Evolutionary conservation across 2,888 invertebrate species (phyloP).

Genomic region (Epinotia bilunana): DNA sequence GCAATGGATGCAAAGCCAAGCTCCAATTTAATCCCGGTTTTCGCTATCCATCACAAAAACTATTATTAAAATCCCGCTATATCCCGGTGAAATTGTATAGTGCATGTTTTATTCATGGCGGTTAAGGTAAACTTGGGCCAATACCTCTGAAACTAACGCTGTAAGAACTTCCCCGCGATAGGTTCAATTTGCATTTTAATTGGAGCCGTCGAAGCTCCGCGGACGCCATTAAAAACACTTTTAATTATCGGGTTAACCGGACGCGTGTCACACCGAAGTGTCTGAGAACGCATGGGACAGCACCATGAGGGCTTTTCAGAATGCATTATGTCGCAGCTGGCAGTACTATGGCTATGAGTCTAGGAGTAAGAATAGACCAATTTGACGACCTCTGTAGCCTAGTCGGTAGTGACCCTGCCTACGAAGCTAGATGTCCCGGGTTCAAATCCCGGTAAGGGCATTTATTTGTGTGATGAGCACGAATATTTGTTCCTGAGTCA

Average conservation of each 20-base stretch:
- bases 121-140: slow-evolving; percentile 35
- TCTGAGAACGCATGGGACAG: slow-evolving; percentile 6
- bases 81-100: slow-evolving; percentile 37
- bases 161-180: slow-evolving; percentile 45
- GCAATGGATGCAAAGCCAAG: not conserved
- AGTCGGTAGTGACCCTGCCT: too few species aligned
- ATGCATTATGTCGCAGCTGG: too few species aligned
- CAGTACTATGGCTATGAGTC: too few species aligned
- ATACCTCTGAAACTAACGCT: slow-evolving; percentile 40
- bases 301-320: too few species aligned
- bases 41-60: slow-evolving; percentile 22
- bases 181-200: slow-evolving; percentile 50
- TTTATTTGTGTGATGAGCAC: too few species aligned
- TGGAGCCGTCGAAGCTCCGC: slow-evolving; percentile 48
- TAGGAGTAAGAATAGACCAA: too few species aligned
- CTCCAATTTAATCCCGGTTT: slow-evolving; percentile 24
- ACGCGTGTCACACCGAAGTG: slow-evolving; percentile 25
- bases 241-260: slow-evolving; percentile 48
- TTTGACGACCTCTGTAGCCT: too few species aligned
- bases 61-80: slow-evolving; percentile 32
- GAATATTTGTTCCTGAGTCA: too few species aligned
- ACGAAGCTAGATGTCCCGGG: too few species aligned
- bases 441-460: too few species aligned
- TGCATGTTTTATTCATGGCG: slow-evolving; percentile 45
- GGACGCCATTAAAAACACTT: slow-evolving; percentile 49